Evolutionary conservation across 2,888 invertebrate genomes (phyloP).

Genomic region (Mamestra brassicae): DNA sequence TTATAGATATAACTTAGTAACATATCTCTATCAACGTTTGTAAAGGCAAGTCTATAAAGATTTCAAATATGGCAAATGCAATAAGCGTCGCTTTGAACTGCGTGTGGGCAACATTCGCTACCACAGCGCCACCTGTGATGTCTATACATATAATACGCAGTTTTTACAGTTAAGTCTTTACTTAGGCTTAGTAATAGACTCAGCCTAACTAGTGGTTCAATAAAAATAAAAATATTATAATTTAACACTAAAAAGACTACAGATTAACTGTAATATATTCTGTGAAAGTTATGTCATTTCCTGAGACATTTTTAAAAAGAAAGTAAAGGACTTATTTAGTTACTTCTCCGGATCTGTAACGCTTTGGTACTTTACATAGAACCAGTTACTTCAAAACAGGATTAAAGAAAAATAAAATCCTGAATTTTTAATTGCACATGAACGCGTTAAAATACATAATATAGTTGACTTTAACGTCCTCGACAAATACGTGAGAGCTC

Average conservation of each 20-base stretch:
- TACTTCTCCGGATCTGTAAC: too few species aligned
- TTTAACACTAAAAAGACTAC: too few species aligned
- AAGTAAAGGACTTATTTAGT: too few species aligned
- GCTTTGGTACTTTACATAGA: too few species aligned
- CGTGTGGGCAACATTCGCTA: conserved; percentile 35
- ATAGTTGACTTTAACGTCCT: conserved; percentile 34
- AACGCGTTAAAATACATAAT: conserved; percentile 49
- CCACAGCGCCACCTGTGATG: conserved; percentile 29
- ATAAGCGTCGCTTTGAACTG: conserved; percentile 6
- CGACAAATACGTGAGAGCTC: conserved; percentile 32
- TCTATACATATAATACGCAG: background rate
- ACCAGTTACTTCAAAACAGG: too few species aligned
- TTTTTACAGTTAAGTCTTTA: background rate
- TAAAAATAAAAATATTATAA: too few species aligned
- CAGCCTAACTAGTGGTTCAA: too few species aligned
- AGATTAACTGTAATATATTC: too few species aligned
- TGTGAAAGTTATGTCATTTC: too few species aligned
- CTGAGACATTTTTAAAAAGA: too few species aligned
- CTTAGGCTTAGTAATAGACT: too few species aligned
- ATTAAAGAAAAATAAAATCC: too few species aligned
- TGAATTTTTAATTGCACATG: conserved; percentile 7
- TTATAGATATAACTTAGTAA: conserved; percentile 12
- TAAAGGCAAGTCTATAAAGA: conserved; percentile 3
- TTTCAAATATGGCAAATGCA: conserved; percentile 24
- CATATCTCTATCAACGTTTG: conserved; percentile 14